Conservation (phyloP, 1,140 invertebrate species). For the Bombus ignitus region DNA sequence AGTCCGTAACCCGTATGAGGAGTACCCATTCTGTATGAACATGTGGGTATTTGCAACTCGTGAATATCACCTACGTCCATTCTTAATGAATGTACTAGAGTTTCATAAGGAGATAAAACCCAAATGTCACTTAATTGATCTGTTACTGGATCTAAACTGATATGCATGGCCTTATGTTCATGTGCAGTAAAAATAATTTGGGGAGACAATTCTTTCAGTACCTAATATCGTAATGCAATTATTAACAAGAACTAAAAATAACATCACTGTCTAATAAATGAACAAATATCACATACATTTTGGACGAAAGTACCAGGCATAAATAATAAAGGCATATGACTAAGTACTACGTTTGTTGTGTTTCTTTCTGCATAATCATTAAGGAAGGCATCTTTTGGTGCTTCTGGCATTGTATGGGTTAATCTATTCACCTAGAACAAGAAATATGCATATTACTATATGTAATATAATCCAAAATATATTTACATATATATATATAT, state of each 20-base stretch:
- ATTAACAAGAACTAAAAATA: conserved; percentile 20
- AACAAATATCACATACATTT: conserved; percentile 81
- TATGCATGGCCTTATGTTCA: conserved; percentile 88
- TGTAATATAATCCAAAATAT: background rate
- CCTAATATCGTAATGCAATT: conserved; percentile 79
- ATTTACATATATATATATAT: background rate
- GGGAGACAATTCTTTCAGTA: conserved; percentile 86
- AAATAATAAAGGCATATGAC: conserved; percentile 87
- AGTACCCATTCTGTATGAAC: conserved; percentile 97
- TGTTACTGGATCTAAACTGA: conserved; percentile 81
- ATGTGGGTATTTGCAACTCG: conserved; percentile 95
- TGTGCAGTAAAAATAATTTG: conserved; percentile 94
- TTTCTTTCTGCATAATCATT: conserved; percentile 84
- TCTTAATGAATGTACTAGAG: conserved; percentile 80
- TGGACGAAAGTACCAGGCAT: conserved; percentile 85
- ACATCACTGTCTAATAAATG: conserved; percentile 3
- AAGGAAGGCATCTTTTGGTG: conserved; percentile 83
- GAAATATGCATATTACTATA: background rate
- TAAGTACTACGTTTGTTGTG: conserved; percentile 86
- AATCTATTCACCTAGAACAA: conserved; percentile 88
- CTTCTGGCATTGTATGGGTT: conserved; percentile 81
- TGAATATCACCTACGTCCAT: conserved; percentile 84
- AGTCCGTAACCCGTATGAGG: conserved; percentile 92
- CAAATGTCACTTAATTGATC: conserved; percentile 81
- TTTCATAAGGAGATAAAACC: conserved; percentile 81